Conservation (phyloP, 2,113 vertebrate species). For the Mionectes macconnelli region DNA sequence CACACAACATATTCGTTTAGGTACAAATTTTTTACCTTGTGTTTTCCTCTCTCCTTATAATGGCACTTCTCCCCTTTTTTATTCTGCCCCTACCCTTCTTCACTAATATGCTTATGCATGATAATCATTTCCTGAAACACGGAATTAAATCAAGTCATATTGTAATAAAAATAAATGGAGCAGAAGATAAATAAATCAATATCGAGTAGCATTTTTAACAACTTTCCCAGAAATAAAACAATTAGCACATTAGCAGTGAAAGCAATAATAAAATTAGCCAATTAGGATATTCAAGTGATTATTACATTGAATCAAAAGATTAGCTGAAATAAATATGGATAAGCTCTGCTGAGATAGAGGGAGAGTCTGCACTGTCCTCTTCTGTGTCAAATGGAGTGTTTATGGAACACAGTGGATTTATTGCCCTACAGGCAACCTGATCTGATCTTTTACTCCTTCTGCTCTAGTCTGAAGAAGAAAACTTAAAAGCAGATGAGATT, state of each 20-base stretch:
- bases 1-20: neutral
- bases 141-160: neutral
- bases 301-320: neutral
- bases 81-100: neutral
- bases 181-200: conserved; percentile 29
- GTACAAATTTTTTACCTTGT: neutral
- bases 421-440: neutral
- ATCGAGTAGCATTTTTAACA: neutral
- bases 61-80: neutral
- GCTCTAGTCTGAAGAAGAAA: neutral
- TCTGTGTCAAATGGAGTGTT: neutral
- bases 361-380: neutral
- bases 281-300: conserved; percentile 38
- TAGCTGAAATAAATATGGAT: neutral
- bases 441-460: neutral
- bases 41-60: neutral
- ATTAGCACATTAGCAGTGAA: conserved; percentile 21
- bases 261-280: conserved; percentile 23
- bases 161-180: conserved; percentile 42
- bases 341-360: neutral
- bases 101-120: neutral
- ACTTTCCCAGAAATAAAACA: conserved; percentile 42
- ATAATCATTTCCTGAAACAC: conserved; percentile 20
- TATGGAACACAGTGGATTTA: neutral
- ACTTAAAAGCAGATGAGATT: neutral